Conservation (phyloP, 2,113 vertebrate genomes). For the Girardinichthys multiradiatus region DNA sequence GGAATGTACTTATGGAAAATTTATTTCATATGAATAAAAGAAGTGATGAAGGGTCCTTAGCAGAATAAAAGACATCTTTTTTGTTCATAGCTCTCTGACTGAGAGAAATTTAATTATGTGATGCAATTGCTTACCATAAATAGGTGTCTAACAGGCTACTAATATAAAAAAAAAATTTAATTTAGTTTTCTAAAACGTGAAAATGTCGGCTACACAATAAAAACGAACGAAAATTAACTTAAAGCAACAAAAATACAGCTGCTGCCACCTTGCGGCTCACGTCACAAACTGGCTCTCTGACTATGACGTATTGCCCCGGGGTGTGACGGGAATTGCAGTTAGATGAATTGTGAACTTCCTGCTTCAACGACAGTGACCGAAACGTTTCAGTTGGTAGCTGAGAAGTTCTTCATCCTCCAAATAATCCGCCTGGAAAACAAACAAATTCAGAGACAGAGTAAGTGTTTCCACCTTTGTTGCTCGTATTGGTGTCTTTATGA, state of each 20-base stretch:
- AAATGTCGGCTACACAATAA: background rate
- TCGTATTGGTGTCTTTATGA: background rate
- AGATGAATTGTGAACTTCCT: conserved; percentile 63
- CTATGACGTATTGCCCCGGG: background rate
- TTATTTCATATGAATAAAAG: too few relatives aligned
- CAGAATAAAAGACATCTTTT: too few relatives aligned
- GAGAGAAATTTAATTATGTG: too few relatives aligned
- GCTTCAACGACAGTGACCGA: conserved; percentile 39
- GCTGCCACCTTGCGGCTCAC: conserved; percentile 18
- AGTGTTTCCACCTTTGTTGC: conserved; percentile 9
- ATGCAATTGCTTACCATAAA: too few relatives aligned
- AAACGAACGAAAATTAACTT: too few relatives aligned
- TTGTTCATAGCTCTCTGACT: too few relatives aligned
- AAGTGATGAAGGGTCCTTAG: too few relatives aligned
- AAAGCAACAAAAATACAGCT: background rate
- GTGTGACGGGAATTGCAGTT: conserved; percentile 64
- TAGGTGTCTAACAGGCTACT: background rate
- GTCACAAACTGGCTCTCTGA: background rate
- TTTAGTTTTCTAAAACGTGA: too few relatives aligned
- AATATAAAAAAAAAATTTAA: background rate
- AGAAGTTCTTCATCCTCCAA: conserved; percentile 31
- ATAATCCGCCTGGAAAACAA: background rate
- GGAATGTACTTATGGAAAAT: too few relatives aligned
- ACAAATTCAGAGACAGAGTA: conserved; percentile 27
- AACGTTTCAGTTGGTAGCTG: conserved; percentile 6